phyloP scores from a whole-genome alignment of 2,113 vertebrate genomes.

The Lagopus muta region DNA sequence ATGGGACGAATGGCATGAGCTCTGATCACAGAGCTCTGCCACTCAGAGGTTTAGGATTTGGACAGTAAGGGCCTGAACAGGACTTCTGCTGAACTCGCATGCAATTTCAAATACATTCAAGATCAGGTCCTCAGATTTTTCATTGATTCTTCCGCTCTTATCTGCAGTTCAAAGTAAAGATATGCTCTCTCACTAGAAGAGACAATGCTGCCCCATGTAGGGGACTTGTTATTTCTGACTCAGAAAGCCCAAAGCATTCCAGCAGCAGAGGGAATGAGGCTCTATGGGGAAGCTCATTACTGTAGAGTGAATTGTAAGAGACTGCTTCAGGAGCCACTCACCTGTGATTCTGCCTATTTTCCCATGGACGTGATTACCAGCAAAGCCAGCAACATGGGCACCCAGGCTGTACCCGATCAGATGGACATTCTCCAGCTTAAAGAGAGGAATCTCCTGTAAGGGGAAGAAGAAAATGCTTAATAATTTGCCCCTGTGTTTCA shows the following conservation, averaged over 20 bases:
- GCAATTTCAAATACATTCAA: not conserved
- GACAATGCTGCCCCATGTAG: not conserved
- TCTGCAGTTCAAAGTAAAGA: not conserved
- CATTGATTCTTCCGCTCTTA: accelerated
- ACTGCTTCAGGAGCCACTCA: constrained; percentile 21
- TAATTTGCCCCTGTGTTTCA: not conserved
- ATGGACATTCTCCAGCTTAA: constrained; percentile 86
- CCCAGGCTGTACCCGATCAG: constrained; percentile 97
- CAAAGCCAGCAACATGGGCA: constrained; percentile 92
- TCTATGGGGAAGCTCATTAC: not conserved
- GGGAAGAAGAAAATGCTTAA: not conserved
- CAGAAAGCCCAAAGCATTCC: not conserved
- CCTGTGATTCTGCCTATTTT: constrained; percentile 93
- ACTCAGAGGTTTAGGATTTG: not conserved
- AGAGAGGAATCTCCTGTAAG: constrained; percentile 81
- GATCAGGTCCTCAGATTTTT: not conserved
- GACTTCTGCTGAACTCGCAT: not conserved
- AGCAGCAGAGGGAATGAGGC: not conserved
- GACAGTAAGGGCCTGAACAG: not conserved
- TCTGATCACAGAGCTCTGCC: not conserved
- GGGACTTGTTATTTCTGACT: not conserved
- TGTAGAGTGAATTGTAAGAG: not conserved
- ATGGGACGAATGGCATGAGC: not conserved
- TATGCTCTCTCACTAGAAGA: accelerated
- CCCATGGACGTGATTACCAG: constrained; percentile 86